A percentile compares a stretch with the other conserved stretches of the same genome.
phyloP scores from a whole-genome alignment of 2,797 vertebrate species.

The Cetoscarus ocellatus region DNA sequence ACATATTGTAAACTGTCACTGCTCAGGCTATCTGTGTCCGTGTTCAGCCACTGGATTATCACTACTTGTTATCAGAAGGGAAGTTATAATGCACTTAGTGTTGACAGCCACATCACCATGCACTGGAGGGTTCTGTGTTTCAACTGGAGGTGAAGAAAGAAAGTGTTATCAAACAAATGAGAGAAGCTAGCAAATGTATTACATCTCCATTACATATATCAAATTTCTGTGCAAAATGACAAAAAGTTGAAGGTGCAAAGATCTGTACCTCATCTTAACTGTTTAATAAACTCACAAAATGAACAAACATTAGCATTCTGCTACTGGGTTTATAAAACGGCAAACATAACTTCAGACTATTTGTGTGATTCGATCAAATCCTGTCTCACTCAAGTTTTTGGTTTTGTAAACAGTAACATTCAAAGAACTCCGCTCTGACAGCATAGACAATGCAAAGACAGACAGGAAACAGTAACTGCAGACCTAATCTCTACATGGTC shows the following conservation, averaged over 20 bases:
- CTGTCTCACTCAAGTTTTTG: conserved; percentile 56
- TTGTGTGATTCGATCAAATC: conserved; percentile 32
- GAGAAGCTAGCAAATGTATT: conserved; percentile 29
- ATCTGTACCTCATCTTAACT: conserved; percentile 38
- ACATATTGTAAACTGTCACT: conserved; percentile 17
- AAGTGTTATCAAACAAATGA: conserved; percentile 32
- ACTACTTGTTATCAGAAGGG: conserved; percentile 36
- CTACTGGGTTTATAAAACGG: conserved; percentile 64
- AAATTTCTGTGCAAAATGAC: conserved; percentile 48
- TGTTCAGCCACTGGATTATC: conserved; percentile 30
- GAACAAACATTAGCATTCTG: conserved; percentile 61
- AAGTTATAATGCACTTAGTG: conserved; percentile 74
- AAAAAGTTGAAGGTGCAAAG: conserved; percentile 32
- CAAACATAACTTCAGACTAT: conserved; percentile 56
- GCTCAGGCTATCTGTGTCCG: conserved; percentile 7
- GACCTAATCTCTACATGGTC: conserved; percentile 20
- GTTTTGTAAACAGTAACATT: conserved; percentile 81
- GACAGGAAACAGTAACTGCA: conserved; percentile 39
- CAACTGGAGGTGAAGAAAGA: conserved; percentile 30
- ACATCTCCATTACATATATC: conserved; percentile 30
- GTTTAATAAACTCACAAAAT: conserved; percentile 53
- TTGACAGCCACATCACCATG: conserved; percentile 40
- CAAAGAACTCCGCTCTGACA: conserved; percentile 43
- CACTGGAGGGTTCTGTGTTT: conserved; percentile 32
- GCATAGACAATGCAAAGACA: conserved; percentile 41